Conservation (phyloP, 2,797 vertebrate genomes). For the Natrix natrix region DNA sequence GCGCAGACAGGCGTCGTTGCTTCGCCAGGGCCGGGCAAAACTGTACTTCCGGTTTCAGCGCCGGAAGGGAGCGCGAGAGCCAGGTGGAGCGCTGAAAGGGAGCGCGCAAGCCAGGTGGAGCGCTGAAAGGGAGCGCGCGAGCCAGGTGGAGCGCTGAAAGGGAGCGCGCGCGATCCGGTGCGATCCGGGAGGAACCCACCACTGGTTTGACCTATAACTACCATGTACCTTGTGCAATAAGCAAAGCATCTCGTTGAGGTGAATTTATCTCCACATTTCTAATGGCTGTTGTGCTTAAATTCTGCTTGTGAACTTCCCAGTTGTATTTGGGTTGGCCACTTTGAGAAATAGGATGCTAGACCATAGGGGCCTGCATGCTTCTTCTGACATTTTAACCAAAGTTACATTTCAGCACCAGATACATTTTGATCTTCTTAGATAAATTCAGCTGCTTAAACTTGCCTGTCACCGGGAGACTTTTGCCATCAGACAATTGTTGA, state of each 20-base stretch:
- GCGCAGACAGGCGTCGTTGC: no score
- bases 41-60: no score
- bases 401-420: background rate
- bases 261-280: background rate
- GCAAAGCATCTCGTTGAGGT: background rate
- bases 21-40: no score
- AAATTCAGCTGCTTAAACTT: background rate
- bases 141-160: no score
- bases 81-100: no score
- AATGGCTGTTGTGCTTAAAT: background rate
- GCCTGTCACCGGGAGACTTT: background rate
- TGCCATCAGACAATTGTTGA: background rate
- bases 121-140: no score
- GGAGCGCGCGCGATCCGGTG: no score
- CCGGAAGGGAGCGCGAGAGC: no score
- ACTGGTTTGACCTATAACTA: background rate
- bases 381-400: background rate
- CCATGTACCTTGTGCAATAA: background rate
- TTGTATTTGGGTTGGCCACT: background rate
- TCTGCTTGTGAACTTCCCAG: background rate
- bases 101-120: no score
- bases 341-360: background rate
- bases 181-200: no score
- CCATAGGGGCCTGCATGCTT: background rate
- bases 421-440: background rate